phyloP scores from a whole-genome alignment of 1,140 invertebrate genomes.

The Drosophila sproati region DNA sequence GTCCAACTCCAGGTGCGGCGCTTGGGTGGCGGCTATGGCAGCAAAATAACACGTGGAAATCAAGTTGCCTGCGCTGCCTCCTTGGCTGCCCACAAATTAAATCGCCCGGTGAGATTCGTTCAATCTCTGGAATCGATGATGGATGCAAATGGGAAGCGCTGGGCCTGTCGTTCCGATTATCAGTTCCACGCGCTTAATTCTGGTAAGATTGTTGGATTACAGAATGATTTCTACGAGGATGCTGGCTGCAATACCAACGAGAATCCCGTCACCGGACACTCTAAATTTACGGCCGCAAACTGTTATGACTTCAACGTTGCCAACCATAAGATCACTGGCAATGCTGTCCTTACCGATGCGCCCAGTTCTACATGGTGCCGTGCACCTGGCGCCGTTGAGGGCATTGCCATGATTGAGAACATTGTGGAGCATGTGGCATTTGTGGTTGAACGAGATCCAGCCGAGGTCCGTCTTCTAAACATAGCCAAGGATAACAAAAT shows the following conservation, averaged over 20 bases:
- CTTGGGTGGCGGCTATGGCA: slow-evolving; percentile 90
- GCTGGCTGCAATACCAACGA: slow-evolving; percentile 88
- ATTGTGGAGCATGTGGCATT: slow-evolving; percentile 93
- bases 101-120: slow-evolving; percentile 88
- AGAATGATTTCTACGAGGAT: slow-evolving; percentile 88
- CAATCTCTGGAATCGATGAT: slow-evolving; percentile 89
- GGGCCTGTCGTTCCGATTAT: slow-evolving; percentile 85
- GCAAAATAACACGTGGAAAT: slow-evolving; percentile 87
- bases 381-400: slow-evolving; percentile 89
- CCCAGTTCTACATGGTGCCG: slow-evolving; percentile 87
- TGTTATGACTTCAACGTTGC: slow-evolving; percentile 85
- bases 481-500: slow-evolving; percentile 85
- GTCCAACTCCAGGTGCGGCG: slow-evolving; percentile 88
- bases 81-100: slow-evolving; percentile 87
- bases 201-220: slow-evolving; percentile 89
- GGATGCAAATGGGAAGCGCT: slow-evolving; percentile 87
- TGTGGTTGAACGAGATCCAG: slow-evolving; percentile 88
- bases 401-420: slow-evolving; percentile 89
- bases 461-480: slow-evolving; percentile 88
- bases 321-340: slow-evolving; percentile 86
- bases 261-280: slow-evolving; percentile 77
- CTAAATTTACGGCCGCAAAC: slow-evolving; percentile 85
- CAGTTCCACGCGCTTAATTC: slow-evolving; percentile 87
- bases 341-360: slow-evolving; percentile 87
- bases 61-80: slow-evolving; percentile 87